Conservation (phyloP, 1,140 invertebrate species). For the Pteromalus puparum region DNA sequence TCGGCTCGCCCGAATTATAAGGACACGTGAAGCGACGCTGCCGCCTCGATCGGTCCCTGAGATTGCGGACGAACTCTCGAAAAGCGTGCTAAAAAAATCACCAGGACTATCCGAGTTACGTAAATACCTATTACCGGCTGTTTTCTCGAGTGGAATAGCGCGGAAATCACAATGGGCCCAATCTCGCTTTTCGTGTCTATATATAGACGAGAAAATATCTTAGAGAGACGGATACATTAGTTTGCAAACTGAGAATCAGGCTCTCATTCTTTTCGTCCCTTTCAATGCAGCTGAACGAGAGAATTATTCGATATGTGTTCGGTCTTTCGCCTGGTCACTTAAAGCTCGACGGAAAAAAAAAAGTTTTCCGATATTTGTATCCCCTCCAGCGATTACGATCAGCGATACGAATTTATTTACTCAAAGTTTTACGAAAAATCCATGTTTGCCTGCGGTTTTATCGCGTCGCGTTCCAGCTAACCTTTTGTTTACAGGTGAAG, state of each 20-base stretch:
- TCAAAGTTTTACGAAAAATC: background rate
- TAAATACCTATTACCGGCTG: conserved; percentile 31
- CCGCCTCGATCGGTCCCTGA: conserved; percentile 32
- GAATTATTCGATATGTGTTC: conserved; percentile 10
- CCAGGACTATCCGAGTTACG: conserved; percentile 24
- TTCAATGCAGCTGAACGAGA: conserved; percentile 16
- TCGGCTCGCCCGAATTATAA: conserved; percentile 32
- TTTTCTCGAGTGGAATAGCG: background rate
- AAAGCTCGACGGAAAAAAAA: background rate
- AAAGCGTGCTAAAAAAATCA: conserved; percentile 38
- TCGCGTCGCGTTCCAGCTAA: background rate
- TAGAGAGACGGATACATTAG: background rate
- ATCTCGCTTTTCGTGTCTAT: background rate
- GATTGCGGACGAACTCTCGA: background rate
- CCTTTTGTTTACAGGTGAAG: background rate
- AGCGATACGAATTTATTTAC: background rate
- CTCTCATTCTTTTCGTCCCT: background rate
- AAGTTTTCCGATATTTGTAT: background rate
- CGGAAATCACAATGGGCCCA: background rate
- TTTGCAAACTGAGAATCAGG: conserved; percentile 25
- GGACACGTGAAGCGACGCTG: background rate
- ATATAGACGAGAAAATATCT: background rate
- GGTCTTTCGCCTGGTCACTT: no score
- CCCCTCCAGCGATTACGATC: background rate
- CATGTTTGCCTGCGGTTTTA: background rate